Conservation (phyloP, 2,888 invertebrate species). For the Miltochrista miniata region DNA sequence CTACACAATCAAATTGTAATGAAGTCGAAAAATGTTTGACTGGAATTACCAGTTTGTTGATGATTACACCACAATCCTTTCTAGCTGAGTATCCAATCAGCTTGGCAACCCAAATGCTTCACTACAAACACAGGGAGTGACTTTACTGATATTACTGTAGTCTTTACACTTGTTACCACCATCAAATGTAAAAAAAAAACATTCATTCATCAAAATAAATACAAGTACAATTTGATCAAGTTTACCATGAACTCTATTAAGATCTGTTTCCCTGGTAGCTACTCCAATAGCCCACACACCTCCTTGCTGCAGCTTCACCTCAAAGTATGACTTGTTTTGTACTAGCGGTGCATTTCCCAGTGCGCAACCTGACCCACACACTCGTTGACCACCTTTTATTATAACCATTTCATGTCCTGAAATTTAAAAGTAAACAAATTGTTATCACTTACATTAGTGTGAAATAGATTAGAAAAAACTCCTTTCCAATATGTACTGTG, state of each 20-base stretch:
- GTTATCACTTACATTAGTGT: not conserved
- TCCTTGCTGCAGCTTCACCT: slow-evolving; percentile 98
- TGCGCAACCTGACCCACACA: slow-evolving; percentile 98
- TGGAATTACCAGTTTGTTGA: too few species aligned
- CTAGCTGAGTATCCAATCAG: too few species aligned
- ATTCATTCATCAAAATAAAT: not conserved
- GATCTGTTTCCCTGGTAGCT: slow-evolving; percentile 93
- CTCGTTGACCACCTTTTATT: slow-evolving; percentile 95
- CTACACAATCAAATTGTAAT: too few species aligned
- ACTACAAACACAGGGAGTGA: too few species aligned
- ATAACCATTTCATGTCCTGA: slow-evolving; percentile 97
- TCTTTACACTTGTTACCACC: too few species aligned
- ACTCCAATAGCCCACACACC: slow-evolving; percentile 98
- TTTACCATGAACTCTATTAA: slow-evolving; percentile 91
- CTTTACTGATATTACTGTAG: too few species aligned
- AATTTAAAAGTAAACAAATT: slow-evolving; percentile 31
- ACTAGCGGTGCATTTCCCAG: slow-evolving; percentile 96
- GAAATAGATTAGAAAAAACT: too few species aligned
- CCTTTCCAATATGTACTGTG: too few species aligned
- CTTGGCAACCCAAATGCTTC: too few species aligned
- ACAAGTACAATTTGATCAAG: not conserved
- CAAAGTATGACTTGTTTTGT: slow-evolving; percentile 99
- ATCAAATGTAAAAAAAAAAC: too few species aligned
- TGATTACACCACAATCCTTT: too few species aligned
- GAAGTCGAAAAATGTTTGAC: too few species aligned